Conservation (phyloP, 1,140 invertebrate genomes). For the Mesaphorura yosii region DNA sequence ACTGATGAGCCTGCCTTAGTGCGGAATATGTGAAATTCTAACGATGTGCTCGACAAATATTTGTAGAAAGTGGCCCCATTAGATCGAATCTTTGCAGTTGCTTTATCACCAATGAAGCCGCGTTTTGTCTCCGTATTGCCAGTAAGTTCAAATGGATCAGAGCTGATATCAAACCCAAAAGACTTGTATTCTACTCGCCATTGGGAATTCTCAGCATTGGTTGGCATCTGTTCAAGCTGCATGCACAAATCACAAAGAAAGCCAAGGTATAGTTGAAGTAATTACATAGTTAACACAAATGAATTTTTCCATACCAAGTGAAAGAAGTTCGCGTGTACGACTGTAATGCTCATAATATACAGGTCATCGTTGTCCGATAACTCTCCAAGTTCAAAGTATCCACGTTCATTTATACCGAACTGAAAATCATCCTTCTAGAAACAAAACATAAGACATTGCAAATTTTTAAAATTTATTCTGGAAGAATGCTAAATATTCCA, state of each 20-base stretch:
- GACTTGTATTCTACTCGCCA: constrained; percentile 16
- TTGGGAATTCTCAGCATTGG: constrained; percentile 3
- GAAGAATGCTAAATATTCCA: no score
- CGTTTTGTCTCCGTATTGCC: background rate
- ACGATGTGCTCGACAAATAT: background rate
- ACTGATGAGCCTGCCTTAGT: background rate
- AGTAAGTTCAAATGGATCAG: constrained; percentile 15
- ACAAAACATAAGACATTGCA: no score
- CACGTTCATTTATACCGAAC: no score
- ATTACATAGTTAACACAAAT: no score
- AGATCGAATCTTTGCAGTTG: constrained; percentile 20
- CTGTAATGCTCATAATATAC: constrained; percentile 24
- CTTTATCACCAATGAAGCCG: constrained; percentile 23
- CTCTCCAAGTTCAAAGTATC: constrained; percentile 23
- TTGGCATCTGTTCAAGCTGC: no score
- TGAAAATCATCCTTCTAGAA: no score
- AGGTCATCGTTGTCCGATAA: constrained; percentile 19
- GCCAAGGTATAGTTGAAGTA: no score
- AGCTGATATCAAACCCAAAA: constrained; percentile 13
- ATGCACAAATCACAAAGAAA: no score
- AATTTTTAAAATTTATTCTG: no score
- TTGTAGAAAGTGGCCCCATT: constrained; percentile 11
- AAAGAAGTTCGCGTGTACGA: constrained; percentile 16
- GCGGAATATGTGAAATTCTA: constrained; percentile 15
- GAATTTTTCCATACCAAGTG: constrained; percentile 10